These are phyloP conservation scores for Ips nitidus DNA, from an alignment of 1,140 invertebrate species.

Conservation along the genomic window DNA sequence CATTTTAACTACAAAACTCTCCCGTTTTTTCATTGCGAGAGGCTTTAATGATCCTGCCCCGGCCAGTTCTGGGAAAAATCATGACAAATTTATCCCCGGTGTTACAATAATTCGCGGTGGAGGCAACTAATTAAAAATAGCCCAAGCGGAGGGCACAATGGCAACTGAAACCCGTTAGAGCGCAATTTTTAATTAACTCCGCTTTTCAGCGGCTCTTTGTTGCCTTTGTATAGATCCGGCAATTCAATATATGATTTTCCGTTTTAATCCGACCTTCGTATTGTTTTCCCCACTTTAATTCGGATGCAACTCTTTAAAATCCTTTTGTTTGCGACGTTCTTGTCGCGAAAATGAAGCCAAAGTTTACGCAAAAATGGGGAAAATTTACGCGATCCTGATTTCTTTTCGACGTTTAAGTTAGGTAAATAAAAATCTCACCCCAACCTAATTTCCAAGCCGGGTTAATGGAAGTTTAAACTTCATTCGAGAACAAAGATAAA, in stretches of 20 bases:
- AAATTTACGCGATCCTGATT: not conserved
- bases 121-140: conserved; percentile 9
- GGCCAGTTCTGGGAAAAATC: too few relatives aligned
- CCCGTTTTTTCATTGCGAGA: too few relatives aligned
- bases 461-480: too few relatives aligned
- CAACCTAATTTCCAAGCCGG: too few relatives aligned
- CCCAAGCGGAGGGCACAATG: not conserved
- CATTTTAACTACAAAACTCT: too few relatives aligned
- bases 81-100: not conserved
- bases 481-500: too few relatives aligned
- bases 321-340: conserved; percentile 6
- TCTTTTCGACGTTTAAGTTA: too few relatives aligned
- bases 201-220: conserved; percentile 4
- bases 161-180: conserved; percentile 14
- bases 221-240: conserved; percentile 11
- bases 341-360: conserved; percentile 3
- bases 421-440: too few relatives aligned
- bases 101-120: conserved; percentile 3
- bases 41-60: too few relatives aligned
- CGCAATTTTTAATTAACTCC: conserved; percentile 19
- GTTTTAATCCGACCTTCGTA: conserved; percentile 12
- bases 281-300: conserved; percentile 4
- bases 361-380: not conserved
- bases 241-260: conserved; percentile 19
- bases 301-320: conserved; percentile 14